Evolutionary conservation across 2,888 invertebrate species (phyloP).

Genomic region (Lithophane socia): DNA sequence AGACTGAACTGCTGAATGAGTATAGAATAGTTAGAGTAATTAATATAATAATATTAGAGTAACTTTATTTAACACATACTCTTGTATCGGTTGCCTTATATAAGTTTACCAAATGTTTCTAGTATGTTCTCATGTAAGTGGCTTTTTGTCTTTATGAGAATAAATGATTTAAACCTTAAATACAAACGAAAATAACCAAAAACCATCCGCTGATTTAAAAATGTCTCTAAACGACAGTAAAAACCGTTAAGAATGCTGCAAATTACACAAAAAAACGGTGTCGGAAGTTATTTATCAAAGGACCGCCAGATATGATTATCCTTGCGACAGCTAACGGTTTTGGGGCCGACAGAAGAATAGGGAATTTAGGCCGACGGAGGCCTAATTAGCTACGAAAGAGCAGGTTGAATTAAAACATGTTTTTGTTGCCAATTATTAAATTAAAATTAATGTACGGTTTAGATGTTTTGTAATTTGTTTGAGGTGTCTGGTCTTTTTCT

Average conservation of each 20-base stretch:
- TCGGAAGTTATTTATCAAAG: conserved; percentile 54
- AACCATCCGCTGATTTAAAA: neutral
- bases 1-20: too few relatives aligned
- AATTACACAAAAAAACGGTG: conserved; percentile 43
- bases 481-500: conserved; percentile 16
- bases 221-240: conserved; percentile 29
- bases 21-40: too few relatives aligned
- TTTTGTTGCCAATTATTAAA: conserved; percentile 51
- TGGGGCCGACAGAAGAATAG: conserved; percentile 45
- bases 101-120: too few relatives aligned
- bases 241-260: conserved; percentile 29
- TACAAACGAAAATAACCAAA: neutral
- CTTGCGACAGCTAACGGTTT: conserved; percentile 39
- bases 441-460: conserved; percentile 53
- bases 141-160: too few relatives aligned
- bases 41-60: too few relatives aligned
- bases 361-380: conserved; percentile 41
- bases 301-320: conserved; percentile 44
- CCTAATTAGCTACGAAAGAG: conserved; percentile 52
- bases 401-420: conserved; percentile 50
- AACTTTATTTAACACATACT: too few relatives aligned
- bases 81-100: too few relatives aligned
- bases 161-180: too few relatives aligned
- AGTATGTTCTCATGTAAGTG: too few relatives aligned
- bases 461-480: conserved; percentile 31